Base-by-base conservation (phyloP, 1,140 invertebrate genomes). In the Zaprionus davidi region DNA sequence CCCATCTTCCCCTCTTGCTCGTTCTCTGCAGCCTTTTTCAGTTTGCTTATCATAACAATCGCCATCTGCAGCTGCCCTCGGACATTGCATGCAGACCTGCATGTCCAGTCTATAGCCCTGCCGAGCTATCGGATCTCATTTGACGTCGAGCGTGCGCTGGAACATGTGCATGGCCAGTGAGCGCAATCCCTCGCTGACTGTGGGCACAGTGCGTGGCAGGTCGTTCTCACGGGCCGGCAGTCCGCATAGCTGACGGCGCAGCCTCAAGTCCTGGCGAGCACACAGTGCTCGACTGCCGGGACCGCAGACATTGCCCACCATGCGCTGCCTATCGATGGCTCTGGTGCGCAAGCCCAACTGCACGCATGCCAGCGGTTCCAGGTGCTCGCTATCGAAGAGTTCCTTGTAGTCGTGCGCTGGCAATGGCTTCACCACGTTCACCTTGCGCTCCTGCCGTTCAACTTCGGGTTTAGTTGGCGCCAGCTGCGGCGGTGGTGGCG, bases 251-350 rank as follows among this genome's bases (percentile, higher is more conserved):
- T 95, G 94, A 36, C 95, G 92, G 5, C 95, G 93, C 41, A 96
- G 92, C 2, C 94, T 94, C 49, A 96, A 83, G 91, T 96, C 96
- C 17, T 95, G 93, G 26, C 95, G 93, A 7, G 95, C 95, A 60
- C 95, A 95, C 5, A 96, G 79, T 0, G 95, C 95, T 2, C 95
- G 93, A 17, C 93, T 93, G 68, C 93, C 93, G 1, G 92, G 93
- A 13, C 94, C 94, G 28, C 92, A 92, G 3, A 94, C 93, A 84
- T 91, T 94, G 38, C 92, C 84, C 68, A 94, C 94, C 15, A 94
- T 68, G 20, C 91, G 92, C 60, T 92, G 92, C 1, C 93, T 82
- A 22, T 93, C 84, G 20, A 92, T 91, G 31, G 84, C 78, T 0
- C 82, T 91, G 31, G 93, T 93, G n/a, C 93, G 79, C 22, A 93